Percentiles rank a stretch among this genome's conserved stretches.
Evolutionary conservation across 2,888 invertebrate genomes (phyloP).

Genomic region (Cephonodes hylas): DNA sequence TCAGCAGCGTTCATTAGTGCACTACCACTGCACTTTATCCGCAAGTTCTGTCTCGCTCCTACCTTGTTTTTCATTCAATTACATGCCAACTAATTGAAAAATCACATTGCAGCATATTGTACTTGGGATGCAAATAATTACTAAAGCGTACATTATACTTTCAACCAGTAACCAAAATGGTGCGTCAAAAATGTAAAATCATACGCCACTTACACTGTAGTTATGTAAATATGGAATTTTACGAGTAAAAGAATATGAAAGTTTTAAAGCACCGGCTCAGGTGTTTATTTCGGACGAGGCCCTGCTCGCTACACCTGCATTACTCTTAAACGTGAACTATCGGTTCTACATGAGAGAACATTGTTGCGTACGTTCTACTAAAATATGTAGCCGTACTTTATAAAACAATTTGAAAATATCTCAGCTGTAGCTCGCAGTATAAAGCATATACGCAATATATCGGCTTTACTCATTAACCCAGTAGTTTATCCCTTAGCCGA

Average conservation of each 20-base stretch:
- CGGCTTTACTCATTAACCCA: background rate
- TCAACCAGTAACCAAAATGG: background rate
- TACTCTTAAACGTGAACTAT: conserved; percentile 48
- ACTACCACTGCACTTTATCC: conserved; percentile 52
- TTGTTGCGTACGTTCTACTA: conserved; percentile 33
- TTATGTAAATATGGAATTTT: conserved; percentile 13
- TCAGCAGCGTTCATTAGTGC: conserved; percentile 61
- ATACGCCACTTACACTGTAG: background rate
- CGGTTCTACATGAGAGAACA: conserved; percentile 56
- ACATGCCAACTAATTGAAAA: conserved; percentile 53
- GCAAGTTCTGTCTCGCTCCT: conserved; percentile 45
- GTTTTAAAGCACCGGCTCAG: conserved; percentile 32
- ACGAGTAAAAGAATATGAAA: conserved; percentile 20
- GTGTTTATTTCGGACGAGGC: conserved; percentile 34
- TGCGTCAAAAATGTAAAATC: background rate
- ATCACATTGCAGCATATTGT: conserved; percentile 28
- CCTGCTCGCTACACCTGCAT: conserved; percentile 38
- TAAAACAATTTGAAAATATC: background rate
- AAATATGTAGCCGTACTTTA: background rate
- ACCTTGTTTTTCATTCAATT: conserved; percentile 60
- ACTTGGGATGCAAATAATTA: background rate
- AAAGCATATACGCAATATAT: background rate
- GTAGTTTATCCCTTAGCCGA: background rate
- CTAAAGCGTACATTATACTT: background rate
- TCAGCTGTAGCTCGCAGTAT: background rate